Evolutionary conservation across 1,140 invertebrate species (phyloP).

Genomic region (Halesus radiatus): DNA sequence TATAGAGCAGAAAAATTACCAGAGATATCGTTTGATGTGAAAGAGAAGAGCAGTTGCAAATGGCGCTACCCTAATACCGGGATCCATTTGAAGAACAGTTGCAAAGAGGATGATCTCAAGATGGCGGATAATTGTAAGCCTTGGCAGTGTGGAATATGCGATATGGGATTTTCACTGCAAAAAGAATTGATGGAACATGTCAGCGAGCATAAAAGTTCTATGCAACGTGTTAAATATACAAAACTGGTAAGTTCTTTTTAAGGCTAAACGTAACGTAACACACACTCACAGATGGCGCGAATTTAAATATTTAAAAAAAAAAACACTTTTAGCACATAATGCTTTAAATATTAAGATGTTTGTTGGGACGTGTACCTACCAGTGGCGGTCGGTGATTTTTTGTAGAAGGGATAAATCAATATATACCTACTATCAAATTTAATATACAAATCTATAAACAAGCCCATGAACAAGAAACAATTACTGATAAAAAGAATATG

Average conservation of each 20-base stretch:
- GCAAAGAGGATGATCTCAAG: slow-evolving; percentile 48
- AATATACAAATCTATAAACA: no score
- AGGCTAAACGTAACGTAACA: no score
- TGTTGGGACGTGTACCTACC: no score
- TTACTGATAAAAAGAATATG: no score
- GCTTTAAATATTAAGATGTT: no score
- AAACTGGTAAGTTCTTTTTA: slow-evolving; percentile 52
- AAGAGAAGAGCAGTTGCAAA: slow-evolving; percentile 48
- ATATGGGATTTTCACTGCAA: slow-evolving; percentile 43
- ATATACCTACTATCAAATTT: no score
- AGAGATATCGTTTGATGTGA: neutral
- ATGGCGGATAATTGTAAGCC: slow-evolving; percentile 46
- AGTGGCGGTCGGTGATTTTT: no score
- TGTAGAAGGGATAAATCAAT: no score
- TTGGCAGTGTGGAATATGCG: slow-evolving; percentile 55
- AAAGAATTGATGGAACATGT: slow-evolving; percentile 47
- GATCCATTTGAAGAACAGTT: slow-evolving; percentile 52
- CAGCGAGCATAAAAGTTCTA: slow-evolving; percentile 46
- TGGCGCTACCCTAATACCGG: slow-evolving; percentile 49
- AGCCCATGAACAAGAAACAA: no score
- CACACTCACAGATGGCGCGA: no score
- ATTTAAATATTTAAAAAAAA: no score
- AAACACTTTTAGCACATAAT: no score
- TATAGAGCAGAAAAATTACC: slow-evolving; percentile 9
- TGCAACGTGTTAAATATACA: slow-evolving; percentile 50